Conservation (phyloP, 2,113 vertebrate genomes). For the Bagarius yarrelli region DNA sequence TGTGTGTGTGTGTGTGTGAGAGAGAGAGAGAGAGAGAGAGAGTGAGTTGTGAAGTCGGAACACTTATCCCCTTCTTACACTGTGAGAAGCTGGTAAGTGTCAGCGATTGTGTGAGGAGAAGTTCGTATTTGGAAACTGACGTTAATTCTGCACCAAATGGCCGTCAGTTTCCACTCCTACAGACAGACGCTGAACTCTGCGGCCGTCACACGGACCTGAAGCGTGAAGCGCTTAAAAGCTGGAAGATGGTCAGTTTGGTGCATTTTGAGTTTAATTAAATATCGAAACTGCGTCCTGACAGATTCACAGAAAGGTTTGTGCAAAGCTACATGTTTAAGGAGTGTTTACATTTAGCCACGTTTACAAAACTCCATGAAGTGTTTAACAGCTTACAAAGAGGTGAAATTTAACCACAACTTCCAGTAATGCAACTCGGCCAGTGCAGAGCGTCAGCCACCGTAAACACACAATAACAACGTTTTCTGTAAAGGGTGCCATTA, state of each 20-base stretch:
- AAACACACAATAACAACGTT: neutral
- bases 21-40: too few species aligned
- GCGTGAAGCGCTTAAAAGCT: too few species aligned
- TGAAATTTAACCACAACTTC: neutral
- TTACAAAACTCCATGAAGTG: neutral
- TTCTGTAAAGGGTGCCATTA: neutral
- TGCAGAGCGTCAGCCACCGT: neutral
- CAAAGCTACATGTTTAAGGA: neutral
- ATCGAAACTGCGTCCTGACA: neutral
- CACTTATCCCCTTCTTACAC: conserved; percentile 19
- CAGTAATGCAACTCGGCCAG: neutral
- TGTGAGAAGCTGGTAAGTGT: neutral
- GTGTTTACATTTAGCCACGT: neutral
- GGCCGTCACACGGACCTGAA: neutral
- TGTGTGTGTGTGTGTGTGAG: too few species aligned
- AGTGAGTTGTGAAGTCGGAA: neutral
- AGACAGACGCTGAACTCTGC: neutral
- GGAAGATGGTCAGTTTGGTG: too few species aligned
- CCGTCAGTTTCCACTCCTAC: neutral
- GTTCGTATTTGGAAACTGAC: neutral
- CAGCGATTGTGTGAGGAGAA: neutral
- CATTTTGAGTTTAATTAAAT: too few species aligned
- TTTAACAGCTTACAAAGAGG: neutral
- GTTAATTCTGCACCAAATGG: neutral
- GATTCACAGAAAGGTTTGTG: neutral